These are phyloP conservation scores for Tetanocera ferruginea DNA, from an alignment of 2,888 invertebrate species.

Conservation along the genomic window DNA sequence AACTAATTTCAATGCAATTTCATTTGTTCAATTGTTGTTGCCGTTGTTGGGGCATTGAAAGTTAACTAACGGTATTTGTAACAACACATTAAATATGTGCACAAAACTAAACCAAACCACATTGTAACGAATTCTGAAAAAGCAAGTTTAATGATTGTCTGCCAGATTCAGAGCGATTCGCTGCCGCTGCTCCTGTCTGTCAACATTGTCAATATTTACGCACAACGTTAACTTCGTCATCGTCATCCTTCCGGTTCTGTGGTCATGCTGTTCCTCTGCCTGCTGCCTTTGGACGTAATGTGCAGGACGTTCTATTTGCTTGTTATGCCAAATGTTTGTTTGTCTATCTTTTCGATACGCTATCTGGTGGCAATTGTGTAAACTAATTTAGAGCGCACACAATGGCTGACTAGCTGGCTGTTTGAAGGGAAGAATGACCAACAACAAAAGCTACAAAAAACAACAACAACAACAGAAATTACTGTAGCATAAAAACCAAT, in stretches of 20 bases:
- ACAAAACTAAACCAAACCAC: not conserved
- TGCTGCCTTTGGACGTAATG: not conserved
- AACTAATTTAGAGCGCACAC: conserved; percentile 45
- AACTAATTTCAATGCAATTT: not conserved
- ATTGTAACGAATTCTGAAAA: not conserved
- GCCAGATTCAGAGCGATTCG: conserved; percentile 1
- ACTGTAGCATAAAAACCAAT: conserved; percentile 51
- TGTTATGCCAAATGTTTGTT: conserved; percentile 55
- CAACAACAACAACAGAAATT: conserved; percentile 39
- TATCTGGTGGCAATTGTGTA: conserved; percentile 45
- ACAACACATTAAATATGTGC: conserved; percentile 13
- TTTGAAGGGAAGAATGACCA: conserved; percentile 3
- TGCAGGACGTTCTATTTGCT: conserved; percentile 48
- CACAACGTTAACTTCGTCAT: conserved; percentile 32
- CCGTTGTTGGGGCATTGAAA: not conserved
- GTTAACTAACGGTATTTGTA: conserved; percentile 2
- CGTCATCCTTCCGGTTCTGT: not conserved
- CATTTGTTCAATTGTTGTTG: not conserved
- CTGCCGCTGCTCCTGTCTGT: conserved; percentile 24
- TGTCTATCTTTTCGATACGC: conserved; percentile 45
- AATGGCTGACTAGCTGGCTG: not conserved
- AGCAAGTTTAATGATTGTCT: not conserved
- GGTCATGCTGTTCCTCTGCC: not conserved
- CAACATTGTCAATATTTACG: conserved; percentile 52
- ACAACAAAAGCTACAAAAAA: conserved; percentile 6